Conservation (phyloP, 1,140 invertebrate species). For the Protaetia brevitarsis region DNA sequence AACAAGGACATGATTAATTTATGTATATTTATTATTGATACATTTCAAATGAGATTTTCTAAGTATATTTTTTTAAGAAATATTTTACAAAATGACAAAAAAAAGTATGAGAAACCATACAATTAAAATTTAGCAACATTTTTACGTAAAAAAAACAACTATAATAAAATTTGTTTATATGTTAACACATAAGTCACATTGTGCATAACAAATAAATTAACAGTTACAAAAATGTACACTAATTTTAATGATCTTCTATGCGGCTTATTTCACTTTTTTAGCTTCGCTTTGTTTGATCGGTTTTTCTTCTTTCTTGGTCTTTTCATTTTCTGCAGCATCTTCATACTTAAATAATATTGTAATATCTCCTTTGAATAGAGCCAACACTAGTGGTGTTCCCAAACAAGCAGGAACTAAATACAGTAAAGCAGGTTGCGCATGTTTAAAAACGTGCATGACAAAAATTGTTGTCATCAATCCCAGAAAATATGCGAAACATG, state of each 20-base stretch:
- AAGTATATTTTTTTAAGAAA: not conserved
- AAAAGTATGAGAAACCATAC: not conserved
- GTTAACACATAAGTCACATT: constrained; percentile 21
- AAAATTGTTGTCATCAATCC: constrained; percentile 92
- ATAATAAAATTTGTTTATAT: constrained; percentile 18
- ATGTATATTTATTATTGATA: too few relatives aligned
- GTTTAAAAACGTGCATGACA: constrained; percentile 98
- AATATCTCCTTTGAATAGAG: constrained; percentile 87
- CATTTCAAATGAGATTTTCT: constrained; percentile 3
- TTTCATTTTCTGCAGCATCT: constrained; percentile 58
- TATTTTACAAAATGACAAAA: not conserved
- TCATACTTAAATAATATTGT: constrained; percentile 86
- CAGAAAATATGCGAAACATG: constrained; percentile 90
- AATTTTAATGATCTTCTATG: not conserved
- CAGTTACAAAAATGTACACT: not conserved
- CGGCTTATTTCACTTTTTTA: constrained; percentile 31
- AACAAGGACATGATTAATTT: too few relatives aligned
- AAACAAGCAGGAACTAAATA: constrained; percentile 97
- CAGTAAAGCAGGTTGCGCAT: constrained; percentile 96
- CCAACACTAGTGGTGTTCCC: constrained; percentile 80
- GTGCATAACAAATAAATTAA: constrained; percentile 21
- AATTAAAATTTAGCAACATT: not conserved
- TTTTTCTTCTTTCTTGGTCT: constrained; percentile 48
- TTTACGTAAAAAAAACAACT: constrained; percentile 7
- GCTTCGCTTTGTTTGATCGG: constrained; percentile 29